Evolutionary conservation across 2,888 invertebrate species (phyloP).

Genomic region (Drosophila monieri): DNA sequence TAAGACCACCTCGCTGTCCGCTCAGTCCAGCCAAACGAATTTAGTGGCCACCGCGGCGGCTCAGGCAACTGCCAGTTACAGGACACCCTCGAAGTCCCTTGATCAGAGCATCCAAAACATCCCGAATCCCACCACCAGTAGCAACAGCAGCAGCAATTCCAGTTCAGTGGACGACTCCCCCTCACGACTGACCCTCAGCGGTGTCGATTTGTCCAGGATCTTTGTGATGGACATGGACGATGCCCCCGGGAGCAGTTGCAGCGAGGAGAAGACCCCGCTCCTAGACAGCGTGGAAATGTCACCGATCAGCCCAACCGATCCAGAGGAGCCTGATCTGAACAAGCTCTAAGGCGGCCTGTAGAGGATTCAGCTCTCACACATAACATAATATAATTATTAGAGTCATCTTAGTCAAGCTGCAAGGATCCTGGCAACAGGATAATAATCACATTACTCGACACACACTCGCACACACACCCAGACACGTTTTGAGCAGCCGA

Average conservation of each 20-base stretch:
- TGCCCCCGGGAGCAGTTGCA: slow-evolving; percentile 78
- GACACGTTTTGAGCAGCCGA: slow-evolving; percentile 60
- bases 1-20: slow-evolving; percentile 83
- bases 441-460: not conserved
- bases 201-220: slow-evolving; percentile 78
- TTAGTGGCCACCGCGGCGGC: slow-evolving; percentile 65
- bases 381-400: not conserved
- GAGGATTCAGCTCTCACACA: not conserved
- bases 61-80: slow-evolving; percentile 55
- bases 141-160: slow-evolving; percentile 59
- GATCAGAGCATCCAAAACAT: slow-evolving; percentile 71
- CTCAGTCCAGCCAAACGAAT: slow-evolving; percentile 81
- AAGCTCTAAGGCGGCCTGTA: slow-evolving; percentile 56
- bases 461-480: slow-evolving; percentile 24
- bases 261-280: slow-evolving; percentile 84
- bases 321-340: slow-evolving; percentile 66
- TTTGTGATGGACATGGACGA: slow-evolving; percentile 81
- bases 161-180: slow-evolving; percentile 82
- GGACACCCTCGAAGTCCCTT: slow-evolving; percentile 77
- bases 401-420: not conserved
- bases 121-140: slow-evolving; percentile 48
- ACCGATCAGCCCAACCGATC: slow-evolving; percentile 83
- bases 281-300: slow-evolving; percentile 84
- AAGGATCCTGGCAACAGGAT: not conserved
- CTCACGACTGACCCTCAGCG: slow-evolving; percentile 77